A percentile compares a stretch with the other conserved stretches of the same genome.
Conservation (phyloP, 2,797 vertebrate species). For the Jordanella pulchra region DNA sequence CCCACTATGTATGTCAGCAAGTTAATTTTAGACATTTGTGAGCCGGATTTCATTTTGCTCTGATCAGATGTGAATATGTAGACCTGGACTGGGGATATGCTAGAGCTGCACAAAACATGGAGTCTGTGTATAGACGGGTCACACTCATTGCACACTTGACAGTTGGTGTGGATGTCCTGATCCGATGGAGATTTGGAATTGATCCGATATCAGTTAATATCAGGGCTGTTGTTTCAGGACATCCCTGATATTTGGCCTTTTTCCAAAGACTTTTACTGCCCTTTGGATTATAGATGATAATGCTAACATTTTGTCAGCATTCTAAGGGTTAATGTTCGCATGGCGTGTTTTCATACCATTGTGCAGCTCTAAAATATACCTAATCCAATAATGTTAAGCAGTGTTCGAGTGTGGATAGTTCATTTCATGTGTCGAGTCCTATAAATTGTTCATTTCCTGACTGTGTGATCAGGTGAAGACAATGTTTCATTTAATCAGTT, state of each 20-base stretch:
- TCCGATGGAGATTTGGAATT: too few species aligned
- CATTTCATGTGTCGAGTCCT: constrained; percentile 25
- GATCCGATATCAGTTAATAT: too few species aligned
- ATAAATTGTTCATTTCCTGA: constrained; percentile 10
- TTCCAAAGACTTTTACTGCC: background rate
- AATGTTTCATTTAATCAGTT: constrained; percentile 6
- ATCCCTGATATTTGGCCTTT: too few species aligned
- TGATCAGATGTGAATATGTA: background rate
- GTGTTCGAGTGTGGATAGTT: constrained; percentile 23
- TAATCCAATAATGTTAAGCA: background rate
- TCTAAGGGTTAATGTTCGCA: background rate
- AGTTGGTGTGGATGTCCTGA: too few species aligned
- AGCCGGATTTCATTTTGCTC: background rate
- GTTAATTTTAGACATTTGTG: background rate
- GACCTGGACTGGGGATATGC: background rate
- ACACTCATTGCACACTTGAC: too few species aligned
- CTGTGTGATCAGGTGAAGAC: background rate
- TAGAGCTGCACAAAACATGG: too few species aligned
- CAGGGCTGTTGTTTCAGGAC: too few species aligned
- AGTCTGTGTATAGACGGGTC: too few species aligned
- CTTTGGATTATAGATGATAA: background rate
- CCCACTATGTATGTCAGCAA: background rate
- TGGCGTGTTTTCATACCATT: background rate
- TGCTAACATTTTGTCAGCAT: background rate
- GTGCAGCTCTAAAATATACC: background rate